Evolutionary conservation across 2,797 vertebrate species (phyloP).

Genomic region (Gymnoscopelus microlampas): DNA sequence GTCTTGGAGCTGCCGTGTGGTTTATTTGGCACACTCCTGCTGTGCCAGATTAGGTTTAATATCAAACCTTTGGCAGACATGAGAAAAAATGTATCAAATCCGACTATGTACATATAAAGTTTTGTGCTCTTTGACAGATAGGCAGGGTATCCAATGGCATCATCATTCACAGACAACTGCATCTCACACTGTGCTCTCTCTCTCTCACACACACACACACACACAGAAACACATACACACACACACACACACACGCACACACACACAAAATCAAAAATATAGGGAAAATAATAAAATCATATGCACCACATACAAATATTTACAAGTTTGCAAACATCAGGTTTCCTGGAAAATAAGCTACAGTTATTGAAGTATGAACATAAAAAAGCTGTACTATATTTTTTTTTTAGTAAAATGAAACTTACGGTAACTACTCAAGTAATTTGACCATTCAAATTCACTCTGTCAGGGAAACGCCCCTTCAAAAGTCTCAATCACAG

Average conservation of each 20-base stretch:
- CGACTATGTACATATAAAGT: conserved; percentile 68
- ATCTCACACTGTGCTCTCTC: conserved; percentile 45
- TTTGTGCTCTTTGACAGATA: conserved; percentile 81
- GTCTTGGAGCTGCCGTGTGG: conserved; percentile 63
- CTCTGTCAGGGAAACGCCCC: conserved; percentile 12
- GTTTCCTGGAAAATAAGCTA: conserved; percentile 69
- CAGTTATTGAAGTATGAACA: conserved; percentile 70
- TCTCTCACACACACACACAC: conserved; percentile 42
- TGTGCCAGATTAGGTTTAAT: conserved; percentile 49
- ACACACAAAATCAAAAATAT: conserved; percentile 36
- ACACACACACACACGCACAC: conserved; percentile 39
- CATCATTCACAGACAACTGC: conserved; percentile 18
- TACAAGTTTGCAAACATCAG: conserved; percentile 72
- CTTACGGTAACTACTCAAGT: conserved; percentile 75
- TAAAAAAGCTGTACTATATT: conserved; percentile 57
- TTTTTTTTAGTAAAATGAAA: conserved; percentile 53
- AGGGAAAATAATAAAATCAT: conserved; percentile 46
- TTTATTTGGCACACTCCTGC: conserved; percentile 53
- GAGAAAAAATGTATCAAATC: conserved; percentile 69
- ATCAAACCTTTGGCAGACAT: conserved; percentile 72
- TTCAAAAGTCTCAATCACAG: no score
- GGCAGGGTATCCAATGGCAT: conserved; percentile 47
- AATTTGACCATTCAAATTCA: conserved; percentile 60
- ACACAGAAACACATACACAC: conserved; percentile 47
- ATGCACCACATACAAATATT: conserved; percentile 77